Evolutionary conservation across 2,797 vertebrate genomes (phyloP), one percentile per base, ranked within the genome.

Genomic region (Dallia pectoralis): DNA sequence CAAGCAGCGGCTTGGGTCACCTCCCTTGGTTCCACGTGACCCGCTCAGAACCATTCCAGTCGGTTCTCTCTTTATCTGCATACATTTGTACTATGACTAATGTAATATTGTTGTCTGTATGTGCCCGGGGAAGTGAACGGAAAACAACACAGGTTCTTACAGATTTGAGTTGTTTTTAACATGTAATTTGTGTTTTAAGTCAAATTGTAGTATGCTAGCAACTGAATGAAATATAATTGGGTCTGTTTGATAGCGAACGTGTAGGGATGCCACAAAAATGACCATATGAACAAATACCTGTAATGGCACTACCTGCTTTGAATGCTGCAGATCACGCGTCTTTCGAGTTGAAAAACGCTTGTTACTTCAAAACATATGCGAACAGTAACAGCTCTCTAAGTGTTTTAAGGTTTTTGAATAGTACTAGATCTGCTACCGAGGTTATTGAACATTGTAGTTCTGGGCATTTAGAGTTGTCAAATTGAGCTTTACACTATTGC

Each of bases 21-120:
- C 19, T 44, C 30, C 51, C 47, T 2, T 29, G 9, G 51, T 49
- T 49, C 18, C 27, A 32, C 25, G 30, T 7, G 67, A 18, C 29
- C 29, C 51, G 47, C 30, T 75, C 76, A 49, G 19, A 71, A 7
- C 6, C 27, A 5, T 30, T n/a, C 64, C 44, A 49, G 16, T 30
- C 11, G 9, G 8, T 56, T 56, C 25, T 48, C 32, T 22, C 25
- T 48, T 36, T 30, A 77, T 69, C 80, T 81, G 75, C 70, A 65
- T 67, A 81, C 81, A 81, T 75, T 81, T 22, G 14, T 70, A 63
- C 80, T 82, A 75, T 53, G 82, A 78, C 65, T 49, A 75, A 29
- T 70, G 70, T 68, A 72, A 30, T 59, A 69, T 69, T 70, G 81
- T 84, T 12, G 53, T 44, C 40, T 44, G 9, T 59, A 12, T 59